A percentile compares a stretch with the other conserved stretches of the same genome.
Evolutionary conservation across 2,888 invertebrate genomes (phyloP).

Genomic region (Daptonema setosum): DNA sequence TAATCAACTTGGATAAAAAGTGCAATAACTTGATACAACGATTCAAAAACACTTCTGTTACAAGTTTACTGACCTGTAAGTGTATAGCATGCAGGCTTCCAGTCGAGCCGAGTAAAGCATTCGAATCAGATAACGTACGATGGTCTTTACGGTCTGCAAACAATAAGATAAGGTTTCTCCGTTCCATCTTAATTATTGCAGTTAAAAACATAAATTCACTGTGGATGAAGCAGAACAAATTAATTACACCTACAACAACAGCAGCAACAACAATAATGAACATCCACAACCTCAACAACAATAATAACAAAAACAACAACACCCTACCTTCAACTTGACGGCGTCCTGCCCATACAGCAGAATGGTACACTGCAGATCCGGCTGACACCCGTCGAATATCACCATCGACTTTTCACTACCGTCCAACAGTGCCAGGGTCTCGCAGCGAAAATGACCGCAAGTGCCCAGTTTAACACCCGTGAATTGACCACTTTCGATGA

Average conservation of each 20-base stretch:
- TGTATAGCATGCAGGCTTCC: conserved; percentile 57
- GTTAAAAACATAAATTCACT: too few relatives aligned
- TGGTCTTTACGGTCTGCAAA: conserved; percentile 46
- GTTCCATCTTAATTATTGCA: too few relatives aligned
- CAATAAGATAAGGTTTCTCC: too few relatives aligned
- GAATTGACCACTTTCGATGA: conserved; percentile 41
- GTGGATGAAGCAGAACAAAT: too few relatives aligned
- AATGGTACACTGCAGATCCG: conserved; percentile 63
- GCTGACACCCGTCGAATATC: conserved; percentile 75
- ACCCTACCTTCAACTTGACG: conserved; percentile 11
- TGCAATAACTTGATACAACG: too few relatives aligned
- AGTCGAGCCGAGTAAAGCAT: conserved; percentile 71
- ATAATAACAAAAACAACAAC: too few relatives aligned
- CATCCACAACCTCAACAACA: background rate
- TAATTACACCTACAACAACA: too few relatives aligned
- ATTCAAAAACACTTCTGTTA: too few relatives aligned
- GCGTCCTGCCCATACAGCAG: conserved; percentile 53
- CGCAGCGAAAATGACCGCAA: conserved; percentile 18
- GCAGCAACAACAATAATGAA: too few relatives aligned
- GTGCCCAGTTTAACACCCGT: conserved; percentile 46
- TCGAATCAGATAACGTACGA: conserved; percentile 56
- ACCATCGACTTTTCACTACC: conserved; percentile 53
- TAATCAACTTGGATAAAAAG: too few relatives aligned
- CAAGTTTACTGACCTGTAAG: too few relatives aligned
- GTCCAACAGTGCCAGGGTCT: conserved; percentile 16